Percentiles rank a stretch among this genome's conserved stretches.
phyloP scores from a whole-genome alignment of 2,797 vertebrate species.

The Podargus strigoides region DNA sequence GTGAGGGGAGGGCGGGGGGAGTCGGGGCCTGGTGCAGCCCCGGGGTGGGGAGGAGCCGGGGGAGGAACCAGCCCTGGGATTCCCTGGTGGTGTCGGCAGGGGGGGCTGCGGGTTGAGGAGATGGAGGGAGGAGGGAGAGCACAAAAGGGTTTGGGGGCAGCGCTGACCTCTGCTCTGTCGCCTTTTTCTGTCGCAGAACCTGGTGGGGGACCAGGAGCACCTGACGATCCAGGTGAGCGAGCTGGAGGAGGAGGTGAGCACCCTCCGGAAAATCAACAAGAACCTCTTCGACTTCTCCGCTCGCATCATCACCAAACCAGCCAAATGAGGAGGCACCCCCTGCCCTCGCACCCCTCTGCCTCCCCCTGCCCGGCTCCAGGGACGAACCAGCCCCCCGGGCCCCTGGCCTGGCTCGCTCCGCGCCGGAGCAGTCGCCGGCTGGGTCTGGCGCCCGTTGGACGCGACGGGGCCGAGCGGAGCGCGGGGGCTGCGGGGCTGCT shows the following conservation, averaged over 20 bases:
- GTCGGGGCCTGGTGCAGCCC: no score
- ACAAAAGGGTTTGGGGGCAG: neutral
- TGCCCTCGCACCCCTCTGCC: neutral
- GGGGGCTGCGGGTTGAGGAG: neutral
- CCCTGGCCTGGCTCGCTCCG: neutral
- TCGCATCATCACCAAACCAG: constrained; percentile 85
- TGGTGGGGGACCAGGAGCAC: constrained; percentile 88
- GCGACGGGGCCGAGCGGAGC: no score
- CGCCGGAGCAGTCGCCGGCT: neutral
- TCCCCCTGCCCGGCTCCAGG: neutral
- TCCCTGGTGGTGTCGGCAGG: neutral
- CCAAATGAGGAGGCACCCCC: constrained; percentile 60
- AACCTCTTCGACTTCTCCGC: constrained; percentile 93
- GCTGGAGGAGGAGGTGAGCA: constrained; percentile 91
- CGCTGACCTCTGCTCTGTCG: neutral
- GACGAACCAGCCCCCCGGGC: neutral
- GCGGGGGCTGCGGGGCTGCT: no score
- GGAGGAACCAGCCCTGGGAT: neutral
- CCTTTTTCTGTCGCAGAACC: constrained; percentile 70
- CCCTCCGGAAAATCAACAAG: constrained; percentile 92
- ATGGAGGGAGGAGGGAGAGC: neutral
- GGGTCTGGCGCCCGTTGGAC: neutral
- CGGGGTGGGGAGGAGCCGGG: no score
- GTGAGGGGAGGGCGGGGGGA: constrained; percentile 31
- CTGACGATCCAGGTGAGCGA: constrained; percentile 86